A percentile compares a stretch with the other conserved stretches of the same genome.
phyloP scores from a whole-genome alignment of 2,113 vertebrate species.

The Vulpes vulpes region DNA sequence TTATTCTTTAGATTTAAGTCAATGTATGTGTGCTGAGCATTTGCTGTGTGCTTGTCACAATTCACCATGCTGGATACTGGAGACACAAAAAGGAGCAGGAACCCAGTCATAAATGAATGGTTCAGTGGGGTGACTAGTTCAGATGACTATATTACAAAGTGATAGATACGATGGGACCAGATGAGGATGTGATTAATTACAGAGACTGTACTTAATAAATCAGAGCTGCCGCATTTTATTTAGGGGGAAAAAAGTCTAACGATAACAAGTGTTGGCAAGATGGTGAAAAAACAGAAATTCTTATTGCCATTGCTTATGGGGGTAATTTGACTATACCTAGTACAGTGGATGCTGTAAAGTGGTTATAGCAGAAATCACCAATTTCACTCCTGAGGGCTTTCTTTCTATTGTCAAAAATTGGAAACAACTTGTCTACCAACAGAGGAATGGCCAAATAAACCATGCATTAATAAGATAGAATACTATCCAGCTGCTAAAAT shows the following conservation, averaged over 20 bases:
- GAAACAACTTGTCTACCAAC: slow-evolving; percentile 44
- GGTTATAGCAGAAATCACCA: background rate
- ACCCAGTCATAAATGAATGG: background rate
- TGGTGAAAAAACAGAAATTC: background rate
- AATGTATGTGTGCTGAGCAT: background rate
- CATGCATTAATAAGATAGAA: background rate
- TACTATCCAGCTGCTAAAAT: background rate
- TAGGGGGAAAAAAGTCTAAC: background rate
- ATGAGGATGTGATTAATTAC: background rate
- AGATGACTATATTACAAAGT: background rate
- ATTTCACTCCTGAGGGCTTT: background rate
- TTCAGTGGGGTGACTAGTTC: background rate
- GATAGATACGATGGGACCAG: no score
- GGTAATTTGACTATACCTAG: background rate
- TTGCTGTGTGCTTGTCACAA: background rate
- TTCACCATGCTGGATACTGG: background rate
- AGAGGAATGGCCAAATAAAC: background rate
- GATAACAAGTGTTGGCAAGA: background rate
- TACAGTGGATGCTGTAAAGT: background rate
- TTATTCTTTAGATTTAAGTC: background rate
- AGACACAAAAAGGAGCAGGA: background rate
- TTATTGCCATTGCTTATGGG: background rate
- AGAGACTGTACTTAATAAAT: background rate
- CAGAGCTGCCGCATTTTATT: background rate
- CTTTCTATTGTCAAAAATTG: background rate